Evolutionary conservation across 2,888 invertebrate species (phyloP), one percentile per base, ranked within the genome.

Genomic region (Sesia bembeciformis): DNA sequence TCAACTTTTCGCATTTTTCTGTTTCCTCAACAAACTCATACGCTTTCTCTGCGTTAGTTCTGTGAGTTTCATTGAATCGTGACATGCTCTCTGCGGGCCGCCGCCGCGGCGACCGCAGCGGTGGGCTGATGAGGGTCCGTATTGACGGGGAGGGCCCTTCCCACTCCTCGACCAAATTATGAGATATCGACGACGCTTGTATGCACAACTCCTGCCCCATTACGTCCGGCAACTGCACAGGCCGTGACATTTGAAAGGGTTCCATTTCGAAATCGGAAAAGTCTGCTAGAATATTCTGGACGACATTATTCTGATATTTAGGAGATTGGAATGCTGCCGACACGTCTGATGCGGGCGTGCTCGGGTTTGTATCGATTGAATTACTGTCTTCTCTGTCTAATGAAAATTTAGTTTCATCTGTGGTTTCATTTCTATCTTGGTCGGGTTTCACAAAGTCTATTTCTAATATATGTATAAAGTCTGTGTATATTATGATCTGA

Each of bases 1-100:
- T 95, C n/a, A 96, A 91, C 70, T 96, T 96, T 72, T 96, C 96
- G 70, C 94, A 95, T 62, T 95, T 95, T 64, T 95, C 95, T 4
- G 93, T 91, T 64, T 96, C 96, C 67, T 96, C 96, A 0, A 93
- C 95, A 69, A 96, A 96, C 72, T 96, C 96, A 74, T 96, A 96
- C 0, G 95, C 94, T 81, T 94, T 93, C 69, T 93, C 95, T 0
- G 93, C 94, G 69, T 79, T 88, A 62, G 81, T 91, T 78, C 85
- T 83, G 60, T 90, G 90, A 3, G 89, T 83, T 66, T 90, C 90
- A 63, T 86, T 90, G 65, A 90, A 90, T 2, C 90, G 74, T 0
- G 90, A 90, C 84, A 90, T 90, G 62, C 90, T 86, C 54, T 90
- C 90, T 0, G 90, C 88, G 0, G 90, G 90, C 7, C 89, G 68